Evolutionary conservation across 2,888 invertebrate genomes (phyloP).

Genomic region (Mesochorus sp.): DNA sequence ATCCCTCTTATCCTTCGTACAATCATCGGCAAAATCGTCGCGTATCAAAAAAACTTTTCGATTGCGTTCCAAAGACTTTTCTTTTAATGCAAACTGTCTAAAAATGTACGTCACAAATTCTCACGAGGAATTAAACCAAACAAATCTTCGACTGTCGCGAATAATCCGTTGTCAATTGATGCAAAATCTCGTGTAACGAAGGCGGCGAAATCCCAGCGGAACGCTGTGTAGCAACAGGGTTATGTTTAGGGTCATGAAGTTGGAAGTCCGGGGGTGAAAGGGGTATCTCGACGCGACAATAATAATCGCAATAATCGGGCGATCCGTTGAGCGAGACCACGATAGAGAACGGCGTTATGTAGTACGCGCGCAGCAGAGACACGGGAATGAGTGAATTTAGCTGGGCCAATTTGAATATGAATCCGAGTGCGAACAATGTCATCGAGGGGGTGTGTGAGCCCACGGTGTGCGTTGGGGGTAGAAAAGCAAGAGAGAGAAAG

Average conservation of each 20-base stretch:
- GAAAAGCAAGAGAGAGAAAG: slow-evolving; percentile 36
- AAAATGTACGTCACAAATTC: no score
- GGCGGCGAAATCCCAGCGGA: slow-evolving; percentile 19
- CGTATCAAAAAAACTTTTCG: no score
- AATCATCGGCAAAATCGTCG: no score
- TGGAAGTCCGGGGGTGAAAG: slow-evolving; percentile 34
- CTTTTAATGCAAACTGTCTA: no score
- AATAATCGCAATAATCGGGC: slow-evolving; percentile 80
- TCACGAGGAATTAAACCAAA: slow-evolving; percentile 12
- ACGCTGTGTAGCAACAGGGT: neutral
- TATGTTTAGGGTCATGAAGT: slow-evolving; percentile 31
- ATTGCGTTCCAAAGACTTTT: no score
- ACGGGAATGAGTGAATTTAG: slow-evolving; percentile 43
- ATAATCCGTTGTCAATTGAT: neutral
- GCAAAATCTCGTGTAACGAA: slow-evolving; percentile 8
- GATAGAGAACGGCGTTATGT: neutral
- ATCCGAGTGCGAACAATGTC: slow-evolving; percentile 82
- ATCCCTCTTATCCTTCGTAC: slow-evolving; percentile 34
- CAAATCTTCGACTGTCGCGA: neutral
- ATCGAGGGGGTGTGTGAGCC: slow-evolving; percentile 71
- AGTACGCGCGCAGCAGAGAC: neutral
- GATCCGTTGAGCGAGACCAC: slow-evolving; percentile 73
- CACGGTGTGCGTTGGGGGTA: slow-evolving; percentile 13
- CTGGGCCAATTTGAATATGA: slow-evolving; percentile 81
- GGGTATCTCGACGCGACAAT: no score